Conservation (phyloP, 2,888 invertebrate species). For the Stratiomys singularior region DNA sequence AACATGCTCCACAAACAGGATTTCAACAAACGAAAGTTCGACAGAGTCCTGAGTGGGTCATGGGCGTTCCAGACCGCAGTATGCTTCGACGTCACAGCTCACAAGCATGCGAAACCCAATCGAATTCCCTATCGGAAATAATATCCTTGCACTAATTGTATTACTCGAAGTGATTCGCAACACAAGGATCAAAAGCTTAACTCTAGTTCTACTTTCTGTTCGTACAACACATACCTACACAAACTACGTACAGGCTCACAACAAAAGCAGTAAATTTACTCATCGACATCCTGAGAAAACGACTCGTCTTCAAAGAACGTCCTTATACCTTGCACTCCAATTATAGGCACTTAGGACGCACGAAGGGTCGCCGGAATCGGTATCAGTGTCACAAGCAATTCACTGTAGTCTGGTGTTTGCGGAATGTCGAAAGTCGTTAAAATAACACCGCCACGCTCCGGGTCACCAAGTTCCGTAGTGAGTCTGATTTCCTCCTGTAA, state of each 20-base stretch:
- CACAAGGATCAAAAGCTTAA: slow-evolving; percentile 20
- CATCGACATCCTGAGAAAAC: slow-evolving; percentile 43
- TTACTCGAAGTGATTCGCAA: slow-evolving; percentile 31
- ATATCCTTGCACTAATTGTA: slow-evolving; percentile 16
- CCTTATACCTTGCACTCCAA: slow-evolving; percentile 2
- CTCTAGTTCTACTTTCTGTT: too few species aligned
- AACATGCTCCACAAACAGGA: neutral
- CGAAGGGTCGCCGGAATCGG: neutral
- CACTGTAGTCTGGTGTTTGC: neutral
- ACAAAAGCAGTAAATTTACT: slow-evolving; percentile 46
- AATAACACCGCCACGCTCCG: neutral
- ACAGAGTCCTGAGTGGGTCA: slow-evolving; percentile 16
- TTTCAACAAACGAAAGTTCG: slow-evolving; percentile 31
- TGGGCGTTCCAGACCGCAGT: slow-evolving; percentile 15
- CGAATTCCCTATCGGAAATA: slow-evolving; percentile 15
- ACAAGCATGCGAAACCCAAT: neutral
- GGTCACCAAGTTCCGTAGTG: neutral
- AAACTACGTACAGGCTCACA: slow-evolving; percentile 49
- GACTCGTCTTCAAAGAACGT: neutral
- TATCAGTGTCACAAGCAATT: neutral
- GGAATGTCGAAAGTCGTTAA: neutral
- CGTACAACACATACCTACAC: slow-evolving; percentile 49
- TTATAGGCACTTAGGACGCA: neutral
- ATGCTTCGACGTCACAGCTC: slow-evolving; percentile 19
- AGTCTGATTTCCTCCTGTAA: neutral